These are phyloP conservation scores for Zeugodacus cucurbitae DNA, from an alignment of 1,140 invertebrate genomes.

Conservation along the genomic window DNA sequence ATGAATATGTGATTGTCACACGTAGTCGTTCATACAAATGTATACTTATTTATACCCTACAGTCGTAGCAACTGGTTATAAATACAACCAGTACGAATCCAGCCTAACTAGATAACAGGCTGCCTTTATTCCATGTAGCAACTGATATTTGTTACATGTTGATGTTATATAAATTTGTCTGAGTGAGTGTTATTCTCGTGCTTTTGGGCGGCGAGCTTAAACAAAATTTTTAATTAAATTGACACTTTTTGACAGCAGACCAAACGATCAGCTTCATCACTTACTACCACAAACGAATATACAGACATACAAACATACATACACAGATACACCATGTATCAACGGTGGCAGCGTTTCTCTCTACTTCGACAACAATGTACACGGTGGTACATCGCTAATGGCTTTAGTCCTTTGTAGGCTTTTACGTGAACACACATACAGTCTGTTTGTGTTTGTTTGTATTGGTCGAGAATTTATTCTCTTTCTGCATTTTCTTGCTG, in stretches of 20 bases:
- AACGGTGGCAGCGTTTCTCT: not conserved
- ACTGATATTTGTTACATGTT: too few species aligned
- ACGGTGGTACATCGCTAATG: not conserved
- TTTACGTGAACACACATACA: not conserved
- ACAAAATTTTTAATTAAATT: slow-evolving; percentile 34
- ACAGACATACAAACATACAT: not conserved
- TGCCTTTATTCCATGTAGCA: too few species aligned
- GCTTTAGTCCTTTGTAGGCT: not conserved
- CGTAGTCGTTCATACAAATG: not conserved
- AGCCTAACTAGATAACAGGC: too few species aligned
- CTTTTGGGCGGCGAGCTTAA: slow-evolving; percentile 27
- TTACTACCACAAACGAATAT: not conserved
- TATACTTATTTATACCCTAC: too few species aligned
- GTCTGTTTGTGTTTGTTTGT: not conserved
- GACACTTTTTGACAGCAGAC: slow-evolving; percentile 22
- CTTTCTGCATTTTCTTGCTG: not conserved
- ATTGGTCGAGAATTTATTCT: not conserved
- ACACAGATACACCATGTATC: not conserved
- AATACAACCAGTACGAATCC: too few species aligned
- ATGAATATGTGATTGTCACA: not conserved
- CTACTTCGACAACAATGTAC: not conserved
- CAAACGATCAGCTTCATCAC: not conserved
- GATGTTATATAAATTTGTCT: not conserved
- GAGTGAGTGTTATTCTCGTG: not conserved
- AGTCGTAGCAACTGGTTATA: too few species aligned